phyloP scores from a whole-genome alignment of 2,113 vertebrate genomes.

The Strix uralensis region DNA sequence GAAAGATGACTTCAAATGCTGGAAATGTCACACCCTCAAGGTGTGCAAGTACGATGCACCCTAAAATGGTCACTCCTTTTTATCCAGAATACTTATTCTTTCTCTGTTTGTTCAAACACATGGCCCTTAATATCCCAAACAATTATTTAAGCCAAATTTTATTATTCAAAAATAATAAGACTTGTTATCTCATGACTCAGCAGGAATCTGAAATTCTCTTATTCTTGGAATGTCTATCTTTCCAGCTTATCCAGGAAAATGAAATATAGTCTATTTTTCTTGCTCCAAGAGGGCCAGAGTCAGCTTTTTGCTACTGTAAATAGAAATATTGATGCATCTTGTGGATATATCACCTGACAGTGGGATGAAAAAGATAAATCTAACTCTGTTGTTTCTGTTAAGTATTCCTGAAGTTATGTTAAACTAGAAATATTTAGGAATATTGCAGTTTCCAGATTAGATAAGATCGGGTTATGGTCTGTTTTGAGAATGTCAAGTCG shows the following conservation, averaged over 20 bases:
- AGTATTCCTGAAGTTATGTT: neutral
- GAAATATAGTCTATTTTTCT: neutral
- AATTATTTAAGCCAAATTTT: neutral
- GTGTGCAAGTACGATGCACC: neutral
- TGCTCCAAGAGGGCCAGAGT: neutral
- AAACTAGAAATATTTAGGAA: neutral
- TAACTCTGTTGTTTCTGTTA: neutral
- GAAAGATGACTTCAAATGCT: neutral
- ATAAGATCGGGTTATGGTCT: neutral
- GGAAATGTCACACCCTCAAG: neutral
- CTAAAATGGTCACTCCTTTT: neutral
- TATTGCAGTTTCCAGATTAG: neutral
- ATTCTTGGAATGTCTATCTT: neutral
- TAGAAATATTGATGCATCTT: neutral
- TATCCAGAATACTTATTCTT: neutral
- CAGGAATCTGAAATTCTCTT: neutral
- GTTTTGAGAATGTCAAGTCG: neutral
- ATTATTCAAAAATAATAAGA: neutral
- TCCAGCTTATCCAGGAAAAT: neutral
- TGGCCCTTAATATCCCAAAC: neutral
- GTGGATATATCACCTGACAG: neutral
- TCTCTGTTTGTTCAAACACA: neutral
- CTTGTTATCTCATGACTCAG: neutral
- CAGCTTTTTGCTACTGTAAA: neutral
- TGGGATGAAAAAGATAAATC: neutral